phyloP scores from a whole-genome alignment of 2,113 vertebrate species.

The Brienomyrus longianalis region DNA sequence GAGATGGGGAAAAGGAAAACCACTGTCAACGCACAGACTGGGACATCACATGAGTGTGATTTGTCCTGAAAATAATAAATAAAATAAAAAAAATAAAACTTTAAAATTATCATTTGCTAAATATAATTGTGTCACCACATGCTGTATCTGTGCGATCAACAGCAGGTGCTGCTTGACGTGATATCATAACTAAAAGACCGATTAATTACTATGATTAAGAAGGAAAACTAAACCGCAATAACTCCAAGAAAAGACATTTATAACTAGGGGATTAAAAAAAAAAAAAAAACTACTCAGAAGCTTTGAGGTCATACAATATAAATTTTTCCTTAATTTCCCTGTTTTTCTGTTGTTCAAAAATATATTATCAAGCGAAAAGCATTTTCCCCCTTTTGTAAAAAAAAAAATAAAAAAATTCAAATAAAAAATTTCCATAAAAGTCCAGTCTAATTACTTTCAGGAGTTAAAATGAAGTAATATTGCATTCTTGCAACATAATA shows the following conservation, averaged over 20 bases:
- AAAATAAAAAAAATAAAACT: constrained; percentile 45
- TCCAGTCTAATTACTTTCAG: neutral
- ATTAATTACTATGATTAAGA: constrained; percentile 35
- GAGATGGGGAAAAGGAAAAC: constrained; percentile 51
- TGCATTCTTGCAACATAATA: neutral
- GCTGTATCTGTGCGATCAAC: constrained; percentile 52
- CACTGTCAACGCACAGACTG: constrained; percentile 55
- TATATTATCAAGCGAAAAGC: neutral
- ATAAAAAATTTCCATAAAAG: neutral
- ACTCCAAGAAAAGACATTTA: neutral
- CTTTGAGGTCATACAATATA: neutral
- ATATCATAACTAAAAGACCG: constrained; percentile 36
- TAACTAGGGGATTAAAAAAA: neutral
- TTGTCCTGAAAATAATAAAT: constrained; percentile 24
- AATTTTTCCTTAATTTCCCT: neutral
- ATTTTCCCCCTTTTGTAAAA: neutral
- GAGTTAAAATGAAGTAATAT: constrained; percentile 11
- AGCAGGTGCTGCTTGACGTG: constrained; percentile 37
- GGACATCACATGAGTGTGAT: constrained; percentile 46
- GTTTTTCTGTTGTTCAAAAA: neutral
- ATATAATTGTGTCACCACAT: constrained; percentile 37
- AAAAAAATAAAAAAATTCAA: neutral
- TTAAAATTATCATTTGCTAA: constrained; percentile 58
- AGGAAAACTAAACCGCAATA: neutral
- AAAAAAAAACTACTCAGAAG: neutral